Percentiles rank a stretch among this genome's conserved stretches.
These are phyloP conservation scores for Macropus fuliginosus DNA, from an alignment of 2,797 vertebrate genomes.

Conservation along the genomic window DNA sequence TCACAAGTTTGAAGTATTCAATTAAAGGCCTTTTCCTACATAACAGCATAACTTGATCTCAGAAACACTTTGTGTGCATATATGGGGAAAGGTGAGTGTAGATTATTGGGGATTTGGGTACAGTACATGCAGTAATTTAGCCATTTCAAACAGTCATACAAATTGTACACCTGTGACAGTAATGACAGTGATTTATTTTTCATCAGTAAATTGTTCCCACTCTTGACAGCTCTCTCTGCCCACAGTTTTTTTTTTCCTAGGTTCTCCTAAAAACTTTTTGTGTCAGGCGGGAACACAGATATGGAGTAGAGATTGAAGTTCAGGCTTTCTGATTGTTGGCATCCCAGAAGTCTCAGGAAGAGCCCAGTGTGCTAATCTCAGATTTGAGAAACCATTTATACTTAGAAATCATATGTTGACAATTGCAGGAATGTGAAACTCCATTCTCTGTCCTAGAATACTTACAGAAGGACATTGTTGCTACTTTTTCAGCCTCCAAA, in stretches of 20 bases:
- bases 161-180: conserved; percentile 60
- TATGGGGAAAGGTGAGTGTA: conserved; percentile 27
- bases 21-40: conserved; percentile 71
- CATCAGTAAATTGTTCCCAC: conserved; percentile 22
- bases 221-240: conserved; percentile 32
- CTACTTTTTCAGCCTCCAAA: conserved; percentile 30
- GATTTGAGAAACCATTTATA: neutral
- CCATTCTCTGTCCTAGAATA: conserved; percentile 20
- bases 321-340: neutral
- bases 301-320: conserved; percentile 13
- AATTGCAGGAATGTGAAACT: conserved; percentile 21
- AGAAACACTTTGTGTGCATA: conserved; percentile 59
- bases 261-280: conserved; percentile 59
- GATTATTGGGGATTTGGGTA: conserved; percentile 20
- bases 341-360: neutral
- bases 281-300: conserved; percentile 21
- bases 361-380: neutral
- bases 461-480: conserved; percentile 20
- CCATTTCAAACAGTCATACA: conserved; percentile 67
- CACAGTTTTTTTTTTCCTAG: neutral
- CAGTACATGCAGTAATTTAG: conserved; percentile 70
- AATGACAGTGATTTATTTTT: conserved; percentile 68
- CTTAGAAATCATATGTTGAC: neutral
- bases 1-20: conserved; percentile 68
- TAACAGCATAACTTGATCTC: conserved; percentile 44